Evolutionary conservation across 2,888 invertebrate species (phyloP), one percentile per base, ranked within the genome.

Genomic region (Microctonus hyperodae): DNA sequence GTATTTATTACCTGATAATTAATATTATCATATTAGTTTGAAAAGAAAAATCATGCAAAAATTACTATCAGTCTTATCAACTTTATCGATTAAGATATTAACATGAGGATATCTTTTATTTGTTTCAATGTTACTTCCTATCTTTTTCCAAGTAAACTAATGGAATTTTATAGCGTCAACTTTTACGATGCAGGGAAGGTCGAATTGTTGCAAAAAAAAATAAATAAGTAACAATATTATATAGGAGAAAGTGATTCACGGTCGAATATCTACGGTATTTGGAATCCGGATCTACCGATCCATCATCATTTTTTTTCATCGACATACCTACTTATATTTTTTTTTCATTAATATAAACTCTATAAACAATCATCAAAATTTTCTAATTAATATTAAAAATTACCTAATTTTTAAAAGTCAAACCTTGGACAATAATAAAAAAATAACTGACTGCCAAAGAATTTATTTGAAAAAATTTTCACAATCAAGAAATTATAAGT

Each of bases 231-330:
- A 59, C 23, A 64, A 64, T 59, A 44, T 63, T 59, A 44, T 63
- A 22, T 65, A 67, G 67, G 60, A 69, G 63, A 61, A 63, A 48
- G 50, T 22, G 50, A 69, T 67, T 71, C 71, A 69, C 67, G 71
- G 61, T 48, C 69, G 59, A 60, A 57, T 31, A n/a, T n/a, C 44
- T n/a, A 59, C 33, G 55, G 40, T 16, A 28, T 37, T 67, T 25
- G 58, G 65, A 68, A 69, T 71, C 67, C 71, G 69, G 69, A 69
- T 69, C 7, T 58, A 44, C 22, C 13, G 60, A 20, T 40, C 58
- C 53, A 33, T 13, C 11, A n/a, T 51, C 16, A 20, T 53, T 48
- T n/a, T 28, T 60, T 61, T 55, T 37, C 65, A 50, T 51, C n/a
- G n/a, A n/a, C n/a, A n/a, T n/a, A n/a, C n/a, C n/a, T n/a, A n/a